A percentile compares a stretch with the other conserved stretches of the same genome.
Conservation (phyloP, 2,888 invertebrate species). For the Lasioglossum leucozonium region DNA sequence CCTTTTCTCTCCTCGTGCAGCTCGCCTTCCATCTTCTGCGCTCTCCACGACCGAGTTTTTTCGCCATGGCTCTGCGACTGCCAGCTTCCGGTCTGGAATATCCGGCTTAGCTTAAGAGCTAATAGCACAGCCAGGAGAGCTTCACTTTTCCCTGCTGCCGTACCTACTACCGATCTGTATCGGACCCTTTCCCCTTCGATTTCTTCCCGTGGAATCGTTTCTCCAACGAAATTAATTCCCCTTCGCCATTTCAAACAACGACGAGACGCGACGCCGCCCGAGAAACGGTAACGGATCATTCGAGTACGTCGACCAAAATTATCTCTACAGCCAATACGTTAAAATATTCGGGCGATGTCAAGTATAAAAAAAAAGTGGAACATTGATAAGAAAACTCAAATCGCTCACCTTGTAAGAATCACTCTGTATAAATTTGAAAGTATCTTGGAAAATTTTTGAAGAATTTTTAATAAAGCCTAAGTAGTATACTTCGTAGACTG, state of each 20-base stretch:
- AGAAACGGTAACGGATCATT: background rate
- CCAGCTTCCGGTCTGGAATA: slow-evolving; percentile 77
- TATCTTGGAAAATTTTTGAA: no score
- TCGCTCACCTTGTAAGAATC: no score
- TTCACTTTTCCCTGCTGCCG: slow-evolving; percentile 50
- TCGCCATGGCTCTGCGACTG: slow-evolving; percentile 52
- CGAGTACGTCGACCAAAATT: background rate
- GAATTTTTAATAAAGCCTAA: no score
- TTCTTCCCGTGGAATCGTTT: slow-evolving; percentile 52
- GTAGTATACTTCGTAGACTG: no score
- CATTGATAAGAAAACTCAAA: no score
- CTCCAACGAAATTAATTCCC: slow-evolving; percentile 48
- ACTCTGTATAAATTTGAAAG: no score
- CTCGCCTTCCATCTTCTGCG: slow-evolving; percentile 21
- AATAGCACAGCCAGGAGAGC: slow-evolving; percentile 73
- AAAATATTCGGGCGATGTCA: background rate
- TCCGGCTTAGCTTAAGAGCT: slow-evolving; percentile 80
- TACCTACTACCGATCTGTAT: slow-evolving; percentile 45
- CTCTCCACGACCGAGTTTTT: slow-evolving; percentile 28
- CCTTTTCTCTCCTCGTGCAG: slow-evolving; percentile 52
- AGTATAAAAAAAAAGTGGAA: no score
- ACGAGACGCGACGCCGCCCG: background rate
- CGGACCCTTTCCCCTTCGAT: slow-evolving; percentile 30
- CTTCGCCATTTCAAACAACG: slow-evolving; percentile 28
- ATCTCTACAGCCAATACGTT: background rate